Evolutionary conservation across 2,888 invertebrate genomes (phyloP), one percentile per base, ranked within the genome.

Genomic region (Diarsia dahlii): DNA sequence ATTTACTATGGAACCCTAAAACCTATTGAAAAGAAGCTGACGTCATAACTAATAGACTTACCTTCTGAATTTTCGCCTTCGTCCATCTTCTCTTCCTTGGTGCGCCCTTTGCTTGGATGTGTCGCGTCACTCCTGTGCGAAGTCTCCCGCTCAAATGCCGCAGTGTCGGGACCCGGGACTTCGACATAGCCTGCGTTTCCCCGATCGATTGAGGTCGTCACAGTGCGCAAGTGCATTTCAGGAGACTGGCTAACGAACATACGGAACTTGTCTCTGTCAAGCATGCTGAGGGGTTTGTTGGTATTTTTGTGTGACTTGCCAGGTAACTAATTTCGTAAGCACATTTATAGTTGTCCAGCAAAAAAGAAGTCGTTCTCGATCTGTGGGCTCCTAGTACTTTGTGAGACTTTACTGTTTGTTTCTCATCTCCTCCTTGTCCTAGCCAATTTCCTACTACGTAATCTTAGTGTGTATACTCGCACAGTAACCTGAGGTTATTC

Each of bases 151-250:
- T n/a, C n/a, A n/a, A n/a, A n/a, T n/a, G n/a, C n/a, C n/a, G n/a
- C n/a, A n/a, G 28, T 54, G 20, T 8, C 18, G 34, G 34, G 52
- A 28, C 8, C 46, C 46, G 52, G 74, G 18, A 39, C 62, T 75
- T 18, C 76, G 65, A 18, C 58, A 74, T 13, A 0, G 54, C 20
- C 39, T 62, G 58, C 52, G 46, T 3, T 39, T 12, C 1, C 6
- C 46, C 46, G 52, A 80, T 82, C 70, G 39, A 63, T 80, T 39
- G 78, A 67, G 62, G n/a, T 39, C 56, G 15, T 45, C 28, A 20
- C n/a, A 71, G 34, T 46, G 72, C 80, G 80, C 79, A 81, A 71
- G 68, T 81, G 80, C 80, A 83, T 46, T 68, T 68, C 72, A 65
- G 58, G 45, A 60, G 34, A 23, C 63, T 50, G 48, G 45, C 4